A percentile compares a stretch with the other conserved stretches of the same genome.
Evolutionary conservation across 2,113 vertebrate species (phyloP).

Genomic region (Semnornis frantzii): DNA sequence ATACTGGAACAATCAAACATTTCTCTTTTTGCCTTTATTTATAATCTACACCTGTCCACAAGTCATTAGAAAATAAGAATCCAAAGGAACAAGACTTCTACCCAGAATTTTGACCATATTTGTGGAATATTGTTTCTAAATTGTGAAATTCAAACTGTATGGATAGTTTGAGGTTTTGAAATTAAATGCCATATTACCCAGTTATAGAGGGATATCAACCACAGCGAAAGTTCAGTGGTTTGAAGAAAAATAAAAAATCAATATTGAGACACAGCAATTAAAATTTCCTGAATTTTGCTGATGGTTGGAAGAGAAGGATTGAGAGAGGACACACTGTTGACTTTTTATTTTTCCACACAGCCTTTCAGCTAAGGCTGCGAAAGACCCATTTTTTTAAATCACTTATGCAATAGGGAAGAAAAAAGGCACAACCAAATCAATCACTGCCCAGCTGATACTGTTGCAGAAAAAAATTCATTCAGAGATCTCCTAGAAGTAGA

Average conservation of each 20-base stretch:
- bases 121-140: background rate
- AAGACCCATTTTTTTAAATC: background rate
- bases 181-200: background rate
- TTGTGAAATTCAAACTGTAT: background rate
- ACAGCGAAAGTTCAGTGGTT: background rate
- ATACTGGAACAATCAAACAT: background rate
- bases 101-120: background rate
- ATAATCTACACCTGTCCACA: background rate
- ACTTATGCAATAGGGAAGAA: background rate
- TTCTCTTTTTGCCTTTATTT: background rate
- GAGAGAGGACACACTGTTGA: background rate
- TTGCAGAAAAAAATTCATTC: conserved; percentile 17
- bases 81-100: background rate
- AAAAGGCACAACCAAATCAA: background rate
- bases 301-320: background rate
- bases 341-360: background rate
- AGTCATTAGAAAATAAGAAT: background rate
- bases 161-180: background rate
- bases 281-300: background rate
- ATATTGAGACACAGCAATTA: background rate
- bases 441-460: background rate
- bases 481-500: background rate
- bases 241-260: background rate
- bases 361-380: background rate
- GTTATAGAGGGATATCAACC: background rate